These are phyloP conservation scores for Aethes cnicana DNA, from an alignment of 2,888 invertebrate genomes.

Conservation along the genomic window DNA sequence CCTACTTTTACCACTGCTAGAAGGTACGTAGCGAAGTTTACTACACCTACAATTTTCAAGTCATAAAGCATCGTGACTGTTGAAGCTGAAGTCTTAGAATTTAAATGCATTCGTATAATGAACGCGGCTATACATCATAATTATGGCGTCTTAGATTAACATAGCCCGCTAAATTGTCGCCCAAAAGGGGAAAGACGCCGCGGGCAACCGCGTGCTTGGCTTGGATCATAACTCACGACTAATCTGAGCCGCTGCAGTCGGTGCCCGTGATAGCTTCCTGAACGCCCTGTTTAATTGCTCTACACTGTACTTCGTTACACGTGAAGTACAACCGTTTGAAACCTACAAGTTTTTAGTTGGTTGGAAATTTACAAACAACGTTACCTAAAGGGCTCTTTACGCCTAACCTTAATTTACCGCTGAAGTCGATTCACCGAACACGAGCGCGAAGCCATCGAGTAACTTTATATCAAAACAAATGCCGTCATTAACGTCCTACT, in stretches of 20 bases:
- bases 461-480: slow-evolving; percentile 62
- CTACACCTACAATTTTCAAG: too few species aligned
- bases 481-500: slow-evolving; percentile 60
- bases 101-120: neutral
- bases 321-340: too few species aligned
- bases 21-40: too few species aligned
- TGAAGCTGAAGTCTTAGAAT: too few species aligned
- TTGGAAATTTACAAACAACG: too few species aligned
- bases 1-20: too few species aligned
- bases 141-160: slow-evolving; percentile 20
- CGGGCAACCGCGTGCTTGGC: slow-evolving; percentile 57
- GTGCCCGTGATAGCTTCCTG: slow-evolving; percentile 59
- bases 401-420: neutral
- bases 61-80: too few species aligned
- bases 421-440: slow-evolving; percentile 22
- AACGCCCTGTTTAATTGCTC: slow-evolving; percentile 31
- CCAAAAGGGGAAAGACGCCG: slow-evolving; percentile 40
- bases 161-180: slow-evolving; percentile 32
- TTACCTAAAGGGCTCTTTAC: too few species aligned
- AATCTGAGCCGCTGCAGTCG: slow-evolving; percentile 66
- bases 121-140: neutral
- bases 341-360: too few species aligned
- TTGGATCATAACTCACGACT: slow-evolving; percentile 69
- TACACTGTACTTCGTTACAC: slow-evolving; percentile 14
- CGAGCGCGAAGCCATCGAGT: slow-evolving; percentile 31